Percentiles rank a stretch among this genome's conserved stretches.
Conservation (phyloP, 2,888 invertebrate species). For the Sthenelais limicola region DNA sequence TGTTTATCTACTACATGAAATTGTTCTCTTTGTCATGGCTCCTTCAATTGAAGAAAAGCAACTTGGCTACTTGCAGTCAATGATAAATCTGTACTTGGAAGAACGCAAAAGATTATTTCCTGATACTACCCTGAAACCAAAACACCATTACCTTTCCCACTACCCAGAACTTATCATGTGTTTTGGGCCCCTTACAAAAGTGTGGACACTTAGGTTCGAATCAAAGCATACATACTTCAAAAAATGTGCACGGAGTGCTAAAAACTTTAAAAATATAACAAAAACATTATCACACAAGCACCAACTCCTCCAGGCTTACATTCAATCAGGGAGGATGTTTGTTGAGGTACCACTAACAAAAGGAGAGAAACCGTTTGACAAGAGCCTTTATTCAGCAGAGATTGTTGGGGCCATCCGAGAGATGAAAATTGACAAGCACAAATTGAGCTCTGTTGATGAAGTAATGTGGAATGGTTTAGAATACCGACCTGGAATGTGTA, state of each 20-base stretch:
- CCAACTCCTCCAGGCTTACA: constrained; percentile 44
- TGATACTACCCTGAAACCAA: constrained; percentile 37
- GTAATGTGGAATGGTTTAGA: too few species aligned
- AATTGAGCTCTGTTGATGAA: too few species aligned
- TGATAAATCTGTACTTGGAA: neutral
- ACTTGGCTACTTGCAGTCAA: neutral
- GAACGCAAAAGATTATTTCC: neutral
- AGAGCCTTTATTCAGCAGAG: too few species aligned
- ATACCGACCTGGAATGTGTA: too few species aligned
- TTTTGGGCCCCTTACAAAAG: constrained; percentile 48
- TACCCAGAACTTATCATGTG: constrained; percentile 46
- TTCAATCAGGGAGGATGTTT: neutral
- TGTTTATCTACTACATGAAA: neutral
- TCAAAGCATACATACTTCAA: constrained; percentile 52
- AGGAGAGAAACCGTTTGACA: too few species aligned
- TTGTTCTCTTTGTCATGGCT: neutral
- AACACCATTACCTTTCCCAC: constrained; percentile 48
- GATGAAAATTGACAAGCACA: too few species aligned
- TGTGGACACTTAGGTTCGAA: constrained; percentile 53
- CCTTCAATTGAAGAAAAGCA: neutral
- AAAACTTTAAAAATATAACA: constrained; percentile 48
- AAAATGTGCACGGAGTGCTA: constrained; percentile 43
- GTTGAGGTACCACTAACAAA: too few species aligned
- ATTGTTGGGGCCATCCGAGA: too few species aligned
- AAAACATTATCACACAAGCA: constrained; percentile 46